These are phyloP conservation scores for Trichopria drosophilae DNA, from an alignment of 2,888 invertebrate genomes.

Conservation along the genomic window DNA sequence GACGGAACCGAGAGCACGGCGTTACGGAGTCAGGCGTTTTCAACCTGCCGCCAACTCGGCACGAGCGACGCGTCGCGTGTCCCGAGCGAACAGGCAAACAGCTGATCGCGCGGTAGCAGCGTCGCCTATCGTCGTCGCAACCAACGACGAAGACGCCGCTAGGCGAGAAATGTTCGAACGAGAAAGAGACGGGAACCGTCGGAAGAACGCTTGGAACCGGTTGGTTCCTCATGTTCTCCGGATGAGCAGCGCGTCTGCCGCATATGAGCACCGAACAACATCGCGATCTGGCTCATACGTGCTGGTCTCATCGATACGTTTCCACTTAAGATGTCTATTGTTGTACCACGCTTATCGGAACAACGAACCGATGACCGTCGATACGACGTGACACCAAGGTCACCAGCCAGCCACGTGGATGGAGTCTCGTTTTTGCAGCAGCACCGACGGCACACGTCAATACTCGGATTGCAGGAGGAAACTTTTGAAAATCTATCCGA, in stretches of 20 bases:
- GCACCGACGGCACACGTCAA: too few relatives aligned
- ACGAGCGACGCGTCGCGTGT: constrained; percentile 49
- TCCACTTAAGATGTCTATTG: background rate
- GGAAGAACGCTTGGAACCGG: background rate
- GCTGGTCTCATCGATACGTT: constrained; percentile 17
- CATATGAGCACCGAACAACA: constrained; percentile 51
- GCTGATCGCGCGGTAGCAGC: constrained; percentile 11
- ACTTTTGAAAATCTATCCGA: too few relatives aligned
- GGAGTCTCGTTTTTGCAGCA: too few relatives aligned
- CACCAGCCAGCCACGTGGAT: too few relatives aligned
- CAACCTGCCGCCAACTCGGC: constrained; percentile 36
- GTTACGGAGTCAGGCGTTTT: constrained; percentile 31
- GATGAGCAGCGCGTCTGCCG: constrained; percentile 49
- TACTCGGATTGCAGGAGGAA: too few relatives aligned
- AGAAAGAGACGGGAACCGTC: constrained; percentile 16
- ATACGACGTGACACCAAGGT: too few relatives aligned
- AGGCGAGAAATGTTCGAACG: constrained; percentile 4
- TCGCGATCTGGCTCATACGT: constrained; percentile 35
- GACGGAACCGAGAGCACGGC: constrained; percentile 24
- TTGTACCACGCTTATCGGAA: too few relatives aligned
- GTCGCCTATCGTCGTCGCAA: too few relatives aligned
- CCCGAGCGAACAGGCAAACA: constrained; percentile 35
- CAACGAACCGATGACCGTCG: too few relatives aligned
- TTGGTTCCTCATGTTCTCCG: constrained; percentile 39
- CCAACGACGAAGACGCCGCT: background rate